Percentiles rank a stretch among this genome's conserved stretches.
These are phyloP conservation scores for Lerista edwardsae DNA, from an alignment of 2,797 vertebrate species.

Conservation along the genomic window DNA sequence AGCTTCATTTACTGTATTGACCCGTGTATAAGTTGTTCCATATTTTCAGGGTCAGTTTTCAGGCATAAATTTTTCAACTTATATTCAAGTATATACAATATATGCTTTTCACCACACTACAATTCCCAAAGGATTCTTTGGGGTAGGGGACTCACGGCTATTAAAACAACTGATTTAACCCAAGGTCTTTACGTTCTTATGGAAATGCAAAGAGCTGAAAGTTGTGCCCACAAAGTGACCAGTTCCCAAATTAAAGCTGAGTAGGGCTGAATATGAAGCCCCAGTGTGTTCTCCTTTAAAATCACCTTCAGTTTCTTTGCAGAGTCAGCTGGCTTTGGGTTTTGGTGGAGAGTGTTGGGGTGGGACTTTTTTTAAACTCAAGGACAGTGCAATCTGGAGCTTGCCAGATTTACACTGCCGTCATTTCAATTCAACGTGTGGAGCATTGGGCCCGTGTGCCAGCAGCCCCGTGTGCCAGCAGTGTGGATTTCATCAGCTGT, in stretches of 20 bases:
- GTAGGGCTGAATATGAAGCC: neutral
- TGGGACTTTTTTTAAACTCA: constrained; percentile 47
- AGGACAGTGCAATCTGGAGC: constrained; percentile 25
- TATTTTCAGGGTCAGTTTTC: too few relatives aligned
- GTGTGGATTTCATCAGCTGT: constrained; percentile 7
- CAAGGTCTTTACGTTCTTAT: neutral
- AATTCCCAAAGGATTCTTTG: neutral
- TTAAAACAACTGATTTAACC: neutral
- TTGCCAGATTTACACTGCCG: constrained; percentile 34
- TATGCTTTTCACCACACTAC: neutral
- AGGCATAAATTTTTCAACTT: too few relatives aligned
- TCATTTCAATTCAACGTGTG: constrained; percentile 52
- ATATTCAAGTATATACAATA: too few relatives aligned
- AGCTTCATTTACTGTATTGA: too few relatives aligned
- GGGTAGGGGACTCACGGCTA: neutral
- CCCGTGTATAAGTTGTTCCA: too few relatives aligned
- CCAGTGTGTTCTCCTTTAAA: constrained; percentile 6
- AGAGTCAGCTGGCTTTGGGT: constrained; percentile 16
- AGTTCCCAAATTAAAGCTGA: neutral
- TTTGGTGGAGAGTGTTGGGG: neutral
- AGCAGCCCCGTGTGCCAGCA: constrained; percentile 15
- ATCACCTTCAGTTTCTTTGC: neutral
- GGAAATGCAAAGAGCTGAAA: neutral
- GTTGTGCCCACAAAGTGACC: neutral
- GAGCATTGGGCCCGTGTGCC: neutral